Evolutionary conservation across 2,113 vertebrate species (phyloP), one percentile per base, ranked within the genome.

Genomic region (Prietella phreatophila): DNA sequence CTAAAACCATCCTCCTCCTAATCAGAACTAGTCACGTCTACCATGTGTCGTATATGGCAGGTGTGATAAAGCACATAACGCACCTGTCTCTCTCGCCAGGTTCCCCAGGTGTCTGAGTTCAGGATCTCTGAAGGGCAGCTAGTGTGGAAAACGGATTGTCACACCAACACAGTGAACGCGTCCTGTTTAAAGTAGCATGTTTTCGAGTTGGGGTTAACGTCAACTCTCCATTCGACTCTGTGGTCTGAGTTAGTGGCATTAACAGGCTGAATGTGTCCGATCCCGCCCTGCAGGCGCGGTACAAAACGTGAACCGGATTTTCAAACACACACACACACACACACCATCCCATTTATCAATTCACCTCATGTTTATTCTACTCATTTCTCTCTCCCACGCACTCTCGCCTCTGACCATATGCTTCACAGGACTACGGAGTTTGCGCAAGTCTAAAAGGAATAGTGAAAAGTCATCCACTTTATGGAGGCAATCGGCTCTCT

Each of bases 221-320:
- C 5, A 20, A 7, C 4, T 36, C 65, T 85, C 63, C 5, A 27
- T 79, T 53, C 53, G 69, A 58, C 30, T 56, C 84, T 30, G 33
- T 33, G 25, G 11, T 85, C 30, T 25, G 79, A 78, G 76, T 83
- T 86, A 65, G 60, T 61, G 47, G 65, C 20, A 83, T 55, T 76
- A 87, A 53, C 69, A 60, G 55, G 14, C 30, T 15, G 33, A 61
- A 61, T 3, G 56, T 22, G 56, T 50, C 81, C 39, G 61, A 69
- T 60, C 36, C 83, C 78, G 78, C 83, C 69, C 78, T 88, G 27
- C 56, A 25, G 85, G 83, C 88, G 58, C 78, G 11, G 60, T 20
- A 73, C 85, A 87, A 89, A 90, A 87, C 50, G 19, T 75, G 90
- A 89, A 89, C 90, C 88, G 90, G 90, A 90, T 89, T 82, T 47